Evolutionary conservation across 2,113 vertebrate species (phyloP), one percentile per base, ranked within the genome.

Genomic region (Peucedramus taeniatus): DNA sequence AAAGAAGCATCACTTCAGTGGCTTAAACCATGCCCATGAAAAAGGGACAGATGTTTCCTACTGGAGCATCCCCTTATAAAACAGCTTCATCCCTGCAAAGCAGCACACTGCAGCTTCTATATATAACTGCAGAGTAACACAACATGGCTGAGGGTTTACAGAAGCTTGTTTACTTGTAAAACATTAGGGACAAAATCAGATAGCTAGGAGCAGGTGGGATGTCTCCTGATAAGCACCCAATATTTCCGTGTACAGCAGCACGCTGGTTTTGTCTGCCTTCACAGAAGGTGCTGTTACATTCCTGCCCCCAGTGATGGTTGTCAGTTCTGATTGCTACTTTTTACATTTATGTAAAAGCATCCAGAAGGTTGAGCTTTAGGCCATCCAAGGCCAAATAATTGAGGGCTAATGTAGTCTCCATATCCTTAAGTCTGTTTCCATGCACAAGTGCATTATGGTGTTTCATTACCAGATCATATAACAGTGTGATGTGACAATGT

Each of bases 31-130:
- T 86, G 71, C 47, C 64, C 72, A 54, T 88, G 91, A 92, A 88
- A 87, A 91, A 86, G 59, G 65, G 90, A 94, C 95, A 97, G 96
- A 97, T 95, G 95, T 97, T 97, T 97, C 40, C 69, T 87, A 53
- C 69, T 89, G 93, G 61, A 94, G 69, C 64, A 49, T 82, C 50
- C 77, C 76, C 71, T 95, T 93, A 79, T 14, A 93, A 94, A 89
- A 88, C 90, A 93, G 53, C 75, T 94, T 92, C 89, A 79, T 94
- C 91, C 56, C 51, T 60, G 79, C 61, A 85, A 92, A 95, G 56
- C 53, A 3, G 42, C 51, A 76, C 30, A 50, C 37, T 72, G 82
- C 44, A 93, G 76, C n/a, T 82, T 83, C 84, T 90, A 89, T 90
- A 66, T 84, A 30, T 88, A 91, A 86, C 51, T 63, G 53, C 51